Evolutionary conservation across 2,888 invertebrate genomes (phyloP), one percentile per base, ranked within the genome.

Genomic region (Eristalis intricaria): DNA sequence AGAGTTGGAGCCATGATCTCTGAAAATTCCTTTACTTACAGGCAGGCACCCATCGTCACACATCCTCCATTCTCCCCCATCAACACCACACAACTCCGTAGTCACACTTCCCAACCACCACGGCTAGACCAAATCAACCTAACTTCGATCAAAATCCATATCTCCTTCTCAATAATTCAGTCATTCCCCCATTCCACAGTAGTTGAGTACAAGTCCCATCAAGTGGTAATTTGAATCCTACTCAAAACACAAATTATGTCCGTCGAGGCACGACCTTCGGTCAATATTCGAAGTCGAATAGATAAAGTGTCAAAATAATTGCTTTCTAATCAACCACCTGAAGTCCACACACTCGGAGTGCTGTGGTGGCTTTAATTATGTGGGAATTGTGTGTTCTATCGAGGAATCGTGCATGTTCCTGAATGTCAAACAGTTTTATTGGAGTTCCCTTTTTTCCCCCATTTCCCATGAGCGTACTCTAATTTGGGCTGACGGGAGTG

Each of bases 291-390:
- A n/a, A 5, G 19, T 19, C 50, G 19, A 50, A 50, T 19, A 50
- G 50, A 50, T 50, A 50, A 50, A 50, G 50, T 50, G 50, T 50
- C 50, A 50, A 50, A 50, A 50, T n/a, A 50, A 50, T 50, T 50
- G 50, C 50, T 19, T 50, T 50, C 50, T 50, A 50, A 50, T 50
- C 50, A 50, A 50, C 43, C 50, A 50, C 50, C 50, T 19, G 50
- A 50, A 50, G 50, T 19, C 50, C 19, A 0, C n/a, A n/a, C 43
- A 7, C 4, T 1, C 7, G 5, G 15, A 43, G 5, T 50, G 50
- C 8, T 15, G 19, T 43, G 50, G 50, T 50, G 50, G 19, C 50
- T 50, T 50, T 50, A 19, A 50, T 50, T 50, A 50, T 50, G 50
- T 50, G 50, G 50, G 50, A 50, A 50, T 50, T 50, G 50, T n/a